phyloP scores from a whole-genome alignment of 2,113 vertebrate genomes.

The Fregata magnificens region DNA sequence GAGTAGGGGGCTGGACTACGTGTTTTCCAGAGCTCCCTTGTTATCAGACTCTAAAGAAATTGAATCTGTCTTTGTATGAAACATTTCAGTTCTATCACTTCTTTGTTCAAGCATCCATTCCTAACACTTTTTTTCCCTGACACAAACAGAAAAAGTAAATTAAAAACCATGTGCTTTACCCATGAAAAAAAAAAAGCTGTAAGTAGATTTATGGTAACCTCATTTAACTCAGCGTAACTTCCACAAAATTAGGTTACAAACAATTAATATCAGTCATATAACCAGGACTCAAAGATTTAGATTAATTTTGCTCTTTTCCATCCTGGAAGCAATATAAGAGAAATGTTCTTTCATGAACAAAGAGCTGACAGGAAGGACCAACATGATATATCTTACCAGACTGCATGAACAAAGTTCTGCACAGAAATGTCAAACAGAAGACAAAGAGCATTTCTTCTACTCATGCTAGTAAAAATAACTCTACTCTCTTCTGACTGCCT shows the following conservation, averaged over 20 bases:
- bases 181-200: not conserved
- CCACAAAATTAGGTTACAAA: conserved; percentile 40
- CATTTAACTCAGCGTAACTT: not conserved
- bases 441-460: conserved; percentile 42
- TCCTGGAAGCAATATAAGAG: not conserved
- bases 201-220: conserved; percentile 13
- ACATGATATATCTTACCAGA: not conserved
- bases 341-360: conserved; percentile 11
- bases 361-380: conserved; percentile 10
- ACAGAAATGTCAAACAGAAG: not conserved
- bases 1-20: not conserved
- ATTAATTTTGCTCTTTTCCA: not conserved
- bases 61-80: not conserved
- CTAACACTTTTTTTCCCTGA: not conserved
- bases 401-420: not conserved
- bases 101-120: not conserved
- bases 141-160: not conserved
- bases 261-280: not conserved
- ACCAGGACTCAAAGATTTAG: not conserved
- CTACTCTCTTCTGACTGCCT: conserved; percentile 30
- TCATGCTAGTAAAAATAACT: not conserved
- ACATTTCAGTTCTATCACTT: not conserved
- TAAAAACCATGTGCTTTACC: not conserved
- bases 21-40: not conserved
- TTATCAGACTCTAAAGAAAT: not conserved